Percentiles rank a stretch among this genome's conserved stretches.
Conservation (phyloP, 1,140 invertebrate genomes). For the Liolophura sinensis region DNA sequence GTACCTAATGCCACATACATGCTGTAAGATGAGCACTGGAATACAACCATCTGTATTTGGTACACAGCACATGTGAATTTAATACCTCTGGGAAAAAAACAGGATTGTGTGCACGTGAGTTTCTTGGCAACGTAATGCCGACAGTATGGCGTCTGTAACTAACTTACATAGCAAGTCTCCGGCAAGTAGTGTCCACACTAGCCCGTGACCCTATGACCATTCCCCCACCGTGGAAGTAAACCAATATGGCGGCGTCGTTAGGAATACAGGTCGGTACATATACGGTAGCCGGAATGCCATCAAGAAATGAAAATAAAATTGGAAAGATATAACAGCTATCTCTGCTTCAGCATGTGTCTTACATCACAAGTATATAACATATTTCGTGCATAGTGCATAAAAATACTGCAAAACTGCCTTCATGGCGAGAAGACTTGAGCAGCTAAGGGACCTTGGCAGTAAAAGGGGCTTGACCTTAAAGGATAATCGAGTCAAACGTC, state of each 20-base stretch:
- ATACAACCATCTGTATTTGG: neutral
- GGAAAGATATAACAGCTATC: too few species aligned
- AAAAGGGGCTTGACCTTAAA: too few species aligned
- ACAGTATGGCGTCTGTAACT: neutral
- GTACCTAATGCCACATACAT: neutral
- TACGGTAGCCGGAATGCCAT: slow-evolving; percentile 19
- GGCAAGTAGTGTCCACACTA: slow-evolving; percentile 10
- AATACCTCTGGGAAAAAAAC: neutral
- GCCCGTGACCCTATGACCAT: slow-evolving; percentile 18
- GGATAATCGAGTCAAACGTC: too few species aligned
- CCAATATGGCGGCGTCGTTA: slow-evolving; percentile 14
- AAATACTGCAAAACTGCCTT: too few species aligned
- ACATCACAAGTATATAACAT: too few species aligned
- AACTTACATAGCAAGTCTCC: slow-evolving; percentile 17
- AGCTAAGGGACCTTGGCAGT: too few species aligned
- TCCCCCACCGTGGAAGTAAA: slow-evolving; percentile 36
- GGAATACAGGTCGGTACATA: slow-evolving; percentile 12
- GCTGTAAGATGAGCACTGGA: neutral
- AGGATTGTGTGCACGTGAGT: neutral
- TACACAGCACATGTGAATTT: neutral
- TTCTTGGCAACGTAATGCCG: neutral
- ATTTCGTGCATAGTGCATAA: too few species aligned
- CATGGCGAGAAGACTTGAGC: too few species aligned
- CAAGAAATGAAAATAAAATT: slow-evolving; percentile 6
- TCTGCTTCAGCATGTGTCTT: too few species aligned